Evolutionary conservation across 2,797 vertebrate species (phyloP), one percentile per base, ranked within the genome.

Genomic region (Sebastes aleutianus): DNA sequence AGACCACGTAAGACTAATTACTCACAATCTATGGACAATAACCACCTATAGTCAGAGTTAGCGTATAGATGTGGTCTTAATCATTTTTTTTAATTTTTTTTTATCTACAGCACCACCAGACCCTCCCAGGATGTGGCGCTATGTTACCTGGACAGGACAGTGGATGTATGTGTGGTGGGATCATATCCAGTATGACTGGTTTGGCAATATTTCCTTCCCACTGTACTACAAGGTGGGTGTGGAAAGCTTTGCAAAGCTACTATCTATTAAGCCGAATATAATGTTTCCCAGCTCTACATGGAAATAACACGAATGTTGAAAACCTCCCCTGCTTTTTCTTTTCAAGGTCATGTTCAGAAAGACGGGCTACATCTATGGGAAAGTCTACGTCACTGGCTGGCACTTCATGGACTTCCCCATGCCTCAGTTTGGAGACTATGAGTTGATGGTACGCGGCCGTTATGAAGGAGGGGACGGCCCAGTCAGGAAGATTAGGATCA

Each of bases 381-480:
- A 97, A 54, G 92, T 99, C 82, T 98, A 97, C 92, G 96, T 97
- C 80, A 99, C 99, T 14, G 97, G 97, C 16, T 97, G 96, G 86
- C 98, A 99, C 92, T 98, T 97, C 79, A 98, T 99, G 89, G 97
- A 99, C 80, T 96, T 99, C 79, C 98, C 98, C 67, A 96, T 97
- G 91, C 98, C 97, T 78, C 96, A 96, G 75, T 90, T 97, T 0
- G 98, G 97, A 47, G 97, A 99, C 89, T 99, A 96, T 50, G 94
- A 99, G 80, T 93, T 99, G 43, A 97, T 99, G 92, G 97, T 99
- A 59, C 96, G 98, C 9, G 97, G 98, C 8, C 97, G 97, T 84
- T 98, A 98, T 82, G 97, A 99, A 89, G 99, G 99, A 53, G 99
- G 99, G 88, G 98, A 99, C 47, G 99, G 99, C 59, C 97, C 98